Conservation (phyloP, 2,888 invertebrate genomes). For the Eutolmus rufibarbis region DNA sequence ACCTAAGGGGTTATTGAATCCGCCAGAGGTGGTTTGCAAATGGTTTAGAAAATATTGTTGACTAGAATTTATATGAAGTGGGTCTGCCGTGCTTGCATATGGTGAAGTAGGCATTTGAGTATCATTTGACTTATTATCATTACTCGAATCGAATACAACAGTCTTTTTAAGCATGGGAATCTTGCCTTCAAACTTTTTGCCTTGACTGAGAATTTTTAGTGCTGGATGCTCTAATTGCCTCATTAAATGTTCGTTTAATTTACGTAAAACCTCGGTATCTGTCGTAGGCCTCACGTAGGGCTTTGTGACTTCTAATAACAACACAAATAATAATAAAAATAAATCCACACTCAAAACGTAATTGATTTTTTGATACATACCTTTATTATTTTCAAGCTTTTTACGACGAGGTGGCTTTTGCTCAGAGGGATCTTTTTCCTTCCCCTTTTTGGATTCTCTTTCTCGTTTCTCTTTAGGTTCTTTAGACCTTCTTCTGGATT, state of each 20-base stretch:
- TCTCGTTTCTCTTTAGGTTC: conserved; percentile 54
- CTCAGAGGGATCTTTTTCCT: not conserved
- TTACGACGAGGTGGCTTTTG: conserved; percentile 14
- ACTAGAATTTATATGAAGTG: conserved; percentile 29
- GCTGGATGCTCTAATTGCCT: conserved; percentile 54
- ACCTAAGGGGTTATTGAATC: not conserved
- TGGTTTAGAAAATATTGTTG: conserved; percentile 8
- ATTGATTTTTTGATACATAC: not conserved
- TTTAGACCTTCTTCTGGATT: conserved; percentile 44
- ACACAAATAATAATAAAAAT: not conserved
- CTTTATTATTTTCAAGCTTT: not conserved
- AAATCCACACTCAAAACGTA: not conserved
- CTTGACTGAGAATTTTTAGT: conserved; percentile 58
- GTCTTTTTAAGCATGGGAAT: conserved; percentile 59
- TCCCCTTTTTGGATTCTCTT: conserved; percentile 37
- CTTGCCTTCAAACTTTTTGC: conserved; percentile 62
- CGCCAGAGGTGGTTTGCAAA: not conserved
- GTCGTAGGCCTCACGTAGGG: conserved; percentile 26
- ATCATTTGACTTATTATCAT: not conserved
- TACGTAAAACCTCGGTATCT: conserved; percentile 51
- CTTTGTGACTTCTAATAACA: conserved; percentile 33
- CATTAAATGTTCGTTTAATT: conserved; percentile 54
- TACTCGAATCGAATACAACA: not conserved
- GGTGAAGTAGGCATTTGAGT: not conserved
- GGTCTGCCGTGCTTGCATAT: not conserved